Conservation (phyloP, 37 sponge, comb jelly and placozoan species). For the Mnemiopsis leidyi region DNA sequence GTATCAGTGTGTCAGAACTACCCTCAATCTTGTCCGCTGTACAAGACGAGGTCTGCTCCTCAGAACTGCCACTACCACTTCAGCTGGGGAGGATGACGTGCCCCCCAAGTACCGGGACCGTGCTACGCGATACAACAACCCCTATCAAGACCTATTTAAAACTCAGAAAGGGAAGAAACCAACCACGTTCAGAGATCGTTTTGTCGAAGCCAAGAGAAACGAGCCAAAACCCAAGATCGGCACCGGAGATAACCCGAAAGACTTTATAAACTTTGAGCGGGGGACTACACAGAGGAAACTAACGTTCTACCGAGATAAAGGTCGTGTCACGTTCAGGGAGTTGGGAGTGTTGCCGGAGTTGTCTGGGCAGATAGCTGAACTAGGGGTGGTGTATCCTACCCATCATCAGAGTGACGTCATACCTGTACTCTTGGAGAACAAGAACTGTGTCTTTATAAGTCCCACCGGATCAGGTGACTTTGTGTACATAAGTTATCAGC, state of each 20-base stretch:
- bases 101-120: neutral
- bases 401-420: constrained; percentile 2
- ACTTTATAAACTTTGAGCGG: neutral
- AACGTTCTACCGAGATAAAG: neutral
- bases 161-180: neutral
- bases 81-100: neutral
- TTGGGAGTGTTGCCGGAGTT: neutral
- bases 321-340: neutral
- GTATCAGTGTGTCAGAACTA: neutral
- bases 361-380: neutral
- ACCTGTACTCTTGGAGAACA: constrained; percentile 7
- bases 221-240: constrained; percentile 41
- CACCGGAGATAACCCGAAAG: neutral
- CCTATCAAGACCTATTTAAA: neutral
- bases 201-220: neutral
- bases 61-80: neutral
- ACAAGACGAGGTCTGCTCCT: neutral
- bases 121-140: constrained; percentile 29
- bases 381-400: constrained; percentile 28
- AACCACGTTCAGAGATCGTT: constrained; percentile 13
- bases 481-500: too few relatives aligned
- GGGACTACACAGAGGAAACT: neutral
- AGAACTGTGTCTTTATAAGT: constrained; percentile 50
- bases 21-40: neutral
- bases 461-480: constrained; percentile 59